Evolutionary conservation across 1,140 invertebrate species (phyloP), one percentile per base, ranked within the genome.

Genomic region (Leptoteleia sp.): DNA sequence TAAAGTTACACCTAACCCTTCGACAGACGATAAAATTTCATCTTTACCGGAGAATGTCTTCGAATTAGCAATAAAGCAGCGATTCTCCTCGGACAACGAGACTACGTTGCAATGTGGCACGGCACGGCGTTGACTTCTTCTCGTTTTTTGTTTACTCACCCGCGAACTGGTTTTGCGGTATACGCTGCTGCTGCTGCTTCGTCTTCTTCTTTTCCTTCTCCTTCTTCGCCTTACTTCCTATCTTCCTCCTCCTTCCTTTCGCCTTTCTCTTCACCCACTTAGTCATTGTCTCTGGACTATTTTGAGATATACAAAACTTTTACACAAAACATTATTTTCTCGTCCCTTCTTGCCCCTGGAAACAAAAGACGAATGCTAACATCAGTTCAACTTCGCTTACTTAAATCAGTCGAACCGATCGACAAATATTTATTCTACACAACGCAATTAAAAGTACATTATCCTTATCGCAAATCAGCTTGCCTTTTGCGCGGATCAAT

Each of bases 101-200:
- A 80, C 79, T 81, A 72, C 72, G 71, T 47, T 64, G 79, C 80
- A 82, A 81, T 80, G 83, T 84, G 77, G 80, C 80, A 82, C 81
- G 76, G 73, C 82, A 82, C 79, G 83, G 77, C 83, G 82, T 87
- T 85, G 83, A 82, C 82, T 84, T 83, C 82, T 87, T 83, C 82
- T 88, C 84, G 85, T 90, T 90, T 90, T 90, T 89, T 90, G 87
- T 89, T 89, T 89, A 89, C 88, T 88, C 88, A 89, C 87, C 84
- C 85, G 85, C 87, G 86, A 89, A 90, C 88, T 88, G 88, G 88
- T 90, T 90, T 90, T 87, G 86, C 87, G 84, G 81, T 89, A 85
- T 87, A 85, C 79, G 75, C 68, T 80, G 76, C 67, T 73, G 35
- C 37, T 76, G 15, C 37, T 76, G 15, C 75, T 80, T 37, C 67